A percentile compares a stretch with the other conserved stretches of the same genome.
Conservation (phyloP, 37 sponge, comb jelly and placozoan genomes). For the Tethya wilhelma region DNA sequence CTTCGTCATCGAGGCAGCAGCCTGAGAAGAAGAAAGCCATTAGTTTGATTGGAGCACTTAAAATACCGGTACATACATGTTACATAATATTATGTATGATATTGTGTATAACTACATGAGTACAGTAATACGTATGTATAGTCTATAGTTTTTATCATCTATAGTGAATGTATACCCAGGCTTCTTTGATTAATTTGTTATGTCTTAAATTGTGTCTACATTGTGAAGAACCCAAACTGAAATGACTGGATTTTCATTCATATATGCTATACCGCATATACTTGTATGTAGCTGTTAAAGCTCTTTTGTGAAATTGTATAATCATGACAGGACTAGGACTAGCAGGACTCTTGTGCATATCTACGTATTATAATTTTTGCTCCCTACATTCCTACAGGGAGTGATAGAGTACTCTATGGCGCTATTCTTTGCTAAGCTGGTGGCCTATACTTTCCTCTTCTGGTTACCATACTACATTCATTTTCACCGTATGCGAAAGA, state of each 20-base stretch:
- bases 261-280: no score
- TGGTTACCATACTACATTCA: slow-evolving; percentile 88
- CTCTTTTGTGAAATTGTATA: neutral
- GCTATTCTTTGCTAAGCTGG: slow-evolving; percentile 82
- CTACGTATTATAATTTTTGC: neutral
- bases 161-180: no score
- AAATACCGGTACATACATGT: slow-evolving; percentile 68
- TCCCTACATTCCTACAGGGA: slow-evolving; percentile 2
- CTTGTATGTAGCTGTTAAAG: no score
- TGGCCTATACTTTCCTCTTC: slow-evolving; percentile 85
- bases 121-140: no score
- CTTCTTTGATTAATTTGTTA: no score
- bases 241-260: no score
- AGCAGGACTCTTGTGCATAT: neutral
- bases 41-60: slow-evolving; percentile 62
- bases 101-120: neutral
- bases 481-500: slow-evolving; percentile 2
- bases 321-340: neutral
- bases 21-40: slow-evolving; percentile 39
- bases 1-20: neutral
- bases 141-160: no score
- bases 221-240: no score
- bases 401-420: slow-evolving; percentile 79
- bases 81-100: neutral
- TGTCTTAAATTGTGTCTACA: no score